Conservation (phyloP, 2,113 vertebrate genomes). For the Cervus canadensis region DNA sequence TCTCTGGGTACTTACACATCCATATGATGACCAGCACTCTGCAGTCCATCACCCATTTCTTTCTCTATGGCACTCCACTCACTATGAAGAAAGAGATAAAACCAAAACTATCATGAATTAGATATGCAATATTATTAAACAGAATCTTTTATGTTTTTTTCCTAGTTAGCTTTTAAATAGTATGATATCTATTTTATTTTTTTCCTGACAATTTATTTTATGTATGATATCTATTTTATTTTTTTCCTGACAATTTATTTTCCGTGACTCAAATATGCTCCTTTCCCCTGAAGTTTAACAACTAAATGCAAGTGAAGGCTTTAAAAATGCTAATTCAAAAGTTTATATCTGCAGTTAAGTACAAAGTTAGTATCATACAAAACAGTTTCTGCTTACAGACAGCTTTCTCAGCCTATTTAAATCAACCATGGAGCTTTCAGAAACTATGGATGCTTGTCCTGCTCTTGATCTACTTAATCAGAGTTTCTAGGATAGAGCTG, state of each 20-base stretch:
- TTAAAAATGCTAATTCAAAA: constrained; percentile 7
- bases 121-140: constrained; percentile 69
- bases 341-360: not conserved
- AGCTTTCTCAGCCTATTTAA: not conserved
- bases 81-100: constrained; percentile 81
- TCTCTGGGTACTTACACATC: constrained; percentile 88
- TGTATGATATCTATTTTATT: not conserved
- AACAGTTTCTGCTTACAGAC: not conserved
- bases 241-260: not conserved
- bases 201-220: not conserved
- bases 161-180: constrained; percentile 68
- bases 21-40: constrained; percentile 97
- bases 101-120: constrained; percentile 63
- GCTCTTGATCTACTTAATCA: not conserved
- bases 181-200: not conserved
- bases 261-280: not conserved
- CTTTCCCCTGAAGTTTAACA: not conserved
- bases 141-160: constrained; percentile 63
- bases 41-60: constrained; percentile 93
- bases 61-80: constrained; percentile 95
- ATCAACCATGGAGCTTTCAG: not conserved
- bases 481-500: not conserved
- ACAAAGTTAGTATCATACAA: not conserved
- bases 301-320: not conserved
- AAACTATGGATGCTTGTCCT: not conserved